These are phyloP conservation scores for Clunio marinus DNA, from an alignment of 2,888 invertebrate genomes.

Conservation along the genomic window DNA sequence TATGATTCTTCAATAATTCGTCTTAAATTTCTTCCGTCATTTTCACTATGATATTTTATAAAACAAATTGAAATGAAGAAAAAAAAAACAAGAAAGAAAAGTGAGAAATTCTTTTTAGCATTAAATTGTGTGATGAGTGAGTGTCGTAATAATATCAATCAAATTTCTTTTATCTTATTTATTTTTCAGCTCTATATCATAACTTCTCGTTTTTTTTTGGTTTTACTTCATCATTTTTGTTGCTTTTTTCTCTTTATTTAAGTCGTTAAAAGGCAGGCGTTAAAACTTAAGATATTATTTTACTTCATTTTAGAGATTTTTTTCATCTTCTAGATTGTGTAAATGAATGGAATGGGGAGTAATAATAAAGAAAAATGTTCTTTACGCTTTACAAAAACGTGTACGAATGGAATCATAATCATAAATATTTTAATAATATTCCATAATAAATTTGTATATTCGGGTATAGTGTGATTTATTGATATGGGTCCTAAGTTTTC, in stretches of 20 bases:
- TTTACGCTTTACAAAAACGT: constrained; percentile 35
- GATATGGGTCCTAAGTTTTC: constrained; percentile 44
- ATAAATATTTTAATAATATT: constrained; percentile 36
- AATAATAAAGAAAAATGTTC: constrained; percentile 37
- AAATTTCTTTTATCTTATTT: constrained; percentile 12
- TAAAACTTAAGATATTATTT: constrained; percentile 38
- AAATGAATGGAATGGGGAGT: constrained; percentile 37
- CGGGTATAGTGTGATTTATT: constrained; percentile 39
- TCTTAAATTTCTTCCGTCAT: not conserved
- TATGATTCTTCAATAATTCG: constrained; percentile 7
- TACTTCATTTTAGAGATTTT: not conserved
- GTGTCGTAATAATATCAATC: not conserved
- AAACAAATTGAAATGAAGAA: too few relatives aligned
- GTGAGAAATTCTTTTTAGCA: too few relatives aligned
- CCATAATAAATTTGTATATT: constrained; percentile 39
- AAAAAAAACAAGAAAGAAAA: constrained; percentile 4
- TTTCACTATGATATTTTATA: constrained; percentile 9
- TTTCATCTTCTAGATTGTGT: constrained; percentile 12
- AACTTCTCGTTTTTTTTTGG: not conserved
- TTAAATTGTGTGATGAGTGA: not conserved
- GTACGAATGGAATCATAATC: constrained; percentile 32
- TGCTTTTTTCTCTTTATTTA: constrained; percentile 10
- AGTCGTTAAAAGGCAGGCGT: constrained; percentile 38
- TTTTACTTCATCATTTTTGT: constrained; percentile 1
- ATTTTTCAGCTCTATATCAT: constrained; percentile 4